A percentile compares a stretch with the other conserved stretches of the same genome.
These are phyloP conservation scores for Platichthys flesus DNA, from an alignment of 2,113 vertebrate genomes.

Conservation along the genomic window DNA sequence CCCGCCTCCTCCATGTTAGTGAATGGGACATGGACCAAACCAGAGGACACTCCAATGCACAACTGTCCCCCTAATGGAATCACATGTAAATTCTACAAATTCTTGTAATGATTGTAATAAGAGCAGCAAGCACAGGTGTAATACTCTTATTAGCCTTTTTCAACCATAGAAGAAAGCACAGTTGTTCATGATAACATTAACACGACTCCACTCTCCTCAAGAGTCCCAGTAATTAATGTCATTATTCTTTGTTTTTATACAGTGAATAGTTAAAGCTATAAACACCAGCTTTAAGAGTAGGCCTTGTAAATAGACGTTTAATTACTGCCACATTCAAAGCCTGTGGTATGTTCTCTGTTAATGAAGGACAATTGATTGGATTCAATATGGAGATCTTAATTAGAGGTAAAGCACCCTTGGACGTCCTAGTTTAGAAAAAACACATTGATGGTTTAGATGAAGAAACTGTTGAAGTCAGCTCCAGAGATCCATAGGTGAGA, in stretches of 20 bases:
- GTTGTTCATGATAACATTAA: background rate
- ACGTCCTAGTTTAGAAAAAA: background rate
- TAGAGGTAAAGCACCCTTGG: background rate
- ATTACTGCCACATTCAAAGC: background rate
- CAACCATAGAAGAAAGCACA: background rate
- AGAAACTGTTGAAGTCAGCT: background rate
- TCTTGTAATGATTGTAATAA: no score
- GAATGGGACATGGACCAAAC: no score
- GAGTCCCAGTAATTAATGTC: background rate
- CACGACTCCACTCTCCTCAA: background rate
- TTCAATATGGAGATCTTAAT: background rate
- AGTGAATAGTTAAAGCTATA: background rate
- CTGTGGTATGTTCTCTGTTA: background rate
- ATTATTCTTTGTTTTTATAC: background rate
- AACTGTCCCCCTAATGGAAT: no score
- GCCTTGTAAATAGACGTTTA: background rate
- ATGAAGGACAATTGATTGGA: background rate
- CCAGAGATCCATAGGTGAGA: background rate
- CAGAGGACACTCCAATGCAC: no score
- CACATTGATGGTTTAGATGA: background rate
- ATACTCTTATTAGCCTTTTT: background rate
- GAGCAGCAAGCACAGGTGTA: no score
- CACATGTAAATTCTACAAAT: no score
- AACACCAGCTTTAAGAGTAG: background rate
- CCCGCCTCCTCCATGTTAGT: no score